A percentile compares a stretch with the other conserved stretches of the same genome.
These are phyloP conservation scores for Sinella curviseta DNA, from an alignment of 1,140 invertebrate genomes.

Conservation along the genomic window DNA sequence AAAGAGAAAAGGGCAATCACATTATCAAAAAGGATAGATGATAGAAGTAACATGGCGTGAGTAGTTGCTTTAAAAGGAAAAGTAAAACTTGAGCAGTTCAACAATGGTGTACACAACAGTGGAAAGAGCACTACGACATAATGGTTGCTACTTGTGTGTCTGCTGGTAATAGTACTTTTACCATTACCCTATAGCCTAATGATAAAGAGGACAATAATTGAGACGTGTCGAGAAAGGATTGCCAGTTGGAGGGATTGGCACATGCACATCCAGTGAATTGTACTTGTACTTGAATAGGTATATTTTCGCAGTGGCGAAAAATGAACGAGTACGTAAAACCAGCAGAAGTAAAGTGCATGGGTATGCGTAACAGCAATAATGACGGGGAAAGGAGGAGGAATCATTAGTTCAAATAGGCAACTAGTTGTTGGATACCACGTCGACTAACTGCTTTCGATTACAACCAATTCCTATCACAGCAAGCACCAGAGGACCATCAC, in stretches of 20 bases:
- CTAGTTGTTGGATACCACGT: background rate
- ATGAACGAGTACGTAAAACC: too few species aligned
- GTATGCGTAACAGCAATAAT: background rate
- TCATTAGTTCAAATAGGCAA: background rate
- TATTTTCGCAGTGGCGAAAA: background rate
- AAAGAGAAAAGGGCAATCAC: background rate
- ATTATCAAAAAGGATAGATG: background rate
- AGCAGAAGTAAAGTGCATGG: too few species aligned
- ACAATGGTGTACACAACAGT: background rate
- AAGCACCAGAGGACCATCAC: background rate
- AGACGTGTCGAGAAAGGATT: background rate
- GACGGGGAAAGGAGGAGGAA: background rate
- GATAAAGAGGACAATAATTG: conserved; percentile 13
- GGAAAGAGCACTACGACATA: background rate
- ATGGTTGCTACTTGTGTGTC: background rate
- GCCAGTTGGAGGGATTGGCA: background rate
- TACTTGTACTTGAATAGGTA: background rate
- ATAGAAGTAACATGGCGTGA: background rate
- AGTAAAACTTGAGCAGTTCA: background rate
- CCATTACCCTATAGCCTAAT: background rate
- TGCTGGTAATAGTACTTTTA: background rate
- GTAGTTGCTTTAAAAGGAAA: background rate
- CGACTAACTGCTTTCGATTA: background rate
- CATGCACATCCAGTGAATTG: background rate
- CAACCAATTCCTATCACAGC: background rate